These are phyloP conservation scores for Procambarus clarkii DNA, from an alignment of 1,140 invertebrate species.

Conservation along the genomic window DNA sequence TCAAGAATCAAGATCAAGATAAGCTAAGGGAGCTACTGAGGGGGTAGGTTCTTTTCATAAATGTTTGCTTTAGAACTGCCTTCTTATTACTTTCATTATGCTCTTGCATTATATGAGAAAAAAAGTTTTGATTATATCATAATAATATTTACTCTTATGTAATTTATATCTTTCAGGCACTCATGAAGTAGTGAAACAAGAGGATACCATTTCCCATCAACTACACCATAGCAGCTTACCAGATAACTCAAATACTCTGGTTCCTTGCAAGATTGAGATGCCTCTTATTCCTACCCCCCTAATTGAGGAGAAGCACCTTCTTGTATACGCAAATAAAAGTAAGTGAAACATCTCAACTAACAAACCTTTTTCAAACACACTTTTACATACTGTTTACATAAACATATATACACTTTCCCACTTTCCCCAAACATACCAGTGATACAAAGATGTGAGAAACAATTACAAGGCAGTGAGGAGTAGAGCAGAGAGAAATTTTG, in stretches of 20 bases:
- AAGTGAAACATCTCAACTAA: background rate
- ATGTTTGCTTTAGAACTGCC: too few species aligned
- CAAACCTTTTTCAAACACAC: background rate
- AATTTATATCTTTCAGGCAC: background rate
- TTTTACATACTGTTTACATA: too few species aligned
- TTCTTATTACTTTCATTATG: too few species aligned
- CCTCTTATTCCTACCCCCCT: background rate
- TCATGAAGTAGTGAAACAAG: background rate
- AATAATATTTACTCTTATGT: too few species aligned
- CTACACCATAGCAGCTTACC: background rate
- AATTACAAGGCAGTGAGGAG: too few species aligned
- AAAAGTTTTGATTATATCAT: too few species aligned
- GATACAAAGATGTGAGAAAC: too few species aligned
- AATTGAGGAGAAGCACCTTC: background rate
- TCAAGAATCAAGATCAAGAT: too few species aligned
- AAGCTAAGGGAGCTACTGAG: too few species aligned
- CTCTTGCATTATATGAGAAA: too few species aligned
- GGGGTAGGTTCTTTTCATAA: too few species aligned
- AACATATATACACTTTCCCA: background rate
- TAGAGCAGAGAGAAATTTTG: too few species aligned
- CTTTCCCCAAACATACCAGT: background rate
- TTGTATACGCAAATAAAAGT: background rate
- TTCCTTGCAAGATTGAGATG: conserved; percentile 6
- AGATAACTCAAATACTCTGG: background rate
- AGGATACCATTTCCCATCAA: background rate